These are phyloP conservation scores for Actinernus sp. DNA, from an alignment of 92 coral and sea anemone genomes.

Conservation along the genomic window DNA sequence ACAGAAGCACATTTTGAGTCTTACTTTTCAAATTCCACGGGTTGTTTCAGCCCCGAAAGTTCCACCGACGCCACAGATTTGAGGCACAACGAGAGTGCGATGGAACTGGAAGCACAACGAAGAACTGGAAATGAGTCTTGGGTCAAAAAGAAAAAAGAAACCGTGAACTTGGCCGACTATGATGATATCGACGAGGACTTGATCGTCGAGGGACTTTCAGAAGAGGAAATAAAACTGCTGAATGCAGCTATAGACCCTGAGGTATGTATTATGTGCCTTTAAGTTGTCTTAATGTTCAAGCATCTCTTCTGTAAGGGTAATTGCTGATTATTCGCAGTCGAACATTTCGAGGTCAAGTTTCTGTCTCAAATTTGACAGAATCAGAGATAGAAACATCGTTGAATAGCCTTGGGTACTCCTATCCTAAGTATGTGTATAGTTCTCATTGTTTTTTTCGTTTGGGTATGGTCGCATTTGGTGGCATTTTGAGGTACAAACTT, in stretches of 20 bases:
- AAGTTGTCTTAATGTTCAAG: too few species aligned
- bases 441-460: too few species aligned
- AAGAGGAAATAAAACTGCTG: conserved; percentile 84
- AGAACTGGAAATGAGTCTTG: conserved; percentile 91
- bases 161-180: conserved; percentile 71
- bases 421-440: too few species aligned
- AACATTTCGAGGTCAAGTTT: too few species aligned
- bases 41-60: background rate
- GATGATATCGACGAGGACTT: conserved; percentile 82
- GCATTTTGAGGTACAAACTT: too few species aligned
- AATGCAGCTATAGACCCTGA: conserved; percentile 95
- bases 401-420: too few species aligned
- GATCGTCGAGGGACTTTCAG: conserved; percentile 82
- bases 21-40: background rate
- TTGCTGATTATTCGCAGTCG: too few species aligned
- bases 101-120: background rate
- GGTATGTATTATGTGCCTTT: conserved; percentile 76
- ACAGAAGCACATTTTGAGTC: background rate
- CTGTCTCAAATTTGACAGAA: too few species aligned
- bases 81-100: background rate
- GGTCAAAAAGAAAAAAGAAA: conserved; percentile 70
- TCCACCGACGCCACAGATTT: conserved; percentile 1
- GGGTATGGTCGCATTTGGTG: too few species aligned
- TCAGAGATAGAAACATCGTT: too few species aligned
- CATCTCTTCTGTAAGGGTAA: too few species aligned